Conservation (phyloP, 2,113 vertebrate species). For the Forbesichthys papilliferus region DNA sequence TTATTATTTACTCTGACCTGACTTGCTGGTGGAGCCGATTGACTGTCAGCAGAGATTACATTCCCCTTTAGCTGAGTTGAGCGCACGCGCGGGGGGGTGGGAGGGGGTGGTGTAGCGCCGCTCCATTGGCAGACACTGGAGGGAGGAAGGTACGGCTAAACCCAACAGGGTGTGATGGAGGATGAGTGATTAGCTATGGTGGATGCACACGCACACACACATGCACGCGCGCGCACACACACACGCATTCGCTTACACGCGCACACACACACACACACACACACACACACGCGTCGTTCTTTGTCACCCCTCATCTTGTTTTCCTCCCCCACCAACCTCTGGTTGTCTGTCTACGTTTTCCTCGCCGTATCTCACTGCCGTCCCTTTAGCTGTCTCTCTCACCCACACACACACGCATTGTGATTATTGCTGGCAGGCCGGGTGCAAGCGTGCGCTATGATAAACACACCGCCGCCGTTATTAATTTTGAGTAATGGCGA, state of each 20-base stretch:
- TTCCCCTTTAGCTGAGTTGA: constrained; percentile 55
- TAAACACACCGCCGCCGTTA: constrained; percentile 85
- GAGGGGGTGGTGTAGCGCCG: constrained; percentile 34
- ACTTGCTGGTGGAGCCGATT: constrained; percentile 49
- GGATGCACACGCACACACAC: constrained; percentile 40
- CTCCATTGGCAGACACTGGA: constrained; percentile 74
- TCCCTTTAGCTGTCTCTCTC: constrained; percentile 18
- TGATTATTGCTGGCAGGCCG: constrained; percentile 89
- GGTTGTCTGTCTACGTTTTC: neutral
- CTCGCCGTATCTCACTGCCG: neutral
- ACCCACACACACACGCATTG: constrained; percentile 42
- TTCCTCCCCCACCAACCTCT: constrained; percentile 7
- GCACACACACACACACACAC: constrained; percentile 38
- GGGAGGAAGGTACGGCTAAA: constrained; percentile 73
- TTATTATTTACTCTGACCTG: constrained; percentile 46
- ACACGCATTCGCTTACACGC: neutral
- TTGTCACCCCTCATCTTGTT: constrained; percentile 41
- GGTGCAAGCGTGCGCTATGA: constrained; percentile 78
- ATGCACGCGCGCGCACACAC: neutral
- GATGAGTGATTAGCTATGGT: constrained; percentile 52
- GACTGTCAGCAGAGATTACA: constrained; percentile 59
- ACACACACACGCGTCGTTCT: neutral
- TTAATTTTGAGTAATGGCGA: constrained; percentile 82
- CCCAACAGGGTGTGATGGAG: constrained; percentile 42
- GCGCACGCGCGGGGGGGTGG: constrained; percentile 44